Base-by-base conservation (phyloP, 37 sponge, comb jelly and placozoan species). In the Haliclona indistincta region DNA sequence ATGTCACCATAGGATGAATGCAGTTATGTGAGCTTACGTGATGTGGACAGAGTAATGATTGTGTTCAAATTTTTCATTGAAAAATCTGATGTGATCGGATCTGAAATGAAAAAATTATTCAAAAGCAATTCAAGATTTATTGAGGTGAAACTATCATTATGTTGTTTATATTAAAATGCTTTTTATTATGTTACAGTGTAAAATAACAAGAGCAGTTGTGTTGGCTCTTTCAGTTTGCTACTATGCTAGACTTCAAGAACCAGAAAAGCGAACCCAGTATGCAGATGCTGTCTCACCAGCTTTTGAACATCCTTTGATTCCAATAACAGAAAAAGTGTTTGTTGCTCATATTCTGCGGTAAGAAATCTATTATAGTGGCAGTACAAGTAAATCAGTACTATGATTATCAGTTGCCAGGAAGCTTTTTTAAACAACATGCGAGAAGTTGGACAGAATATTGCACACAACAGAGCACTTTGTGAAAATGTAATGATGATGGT, bases 401-500 rank as follows among this genome's bases (percentile, higher is more conserved):
- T 6, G 6, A 58, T 25, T 35, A 36, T 42, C 35, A 87, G 88
- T 0, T 79, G 79, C 62, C 87, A 91, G 63, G 70, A 73, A 13
- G 75, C 66, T 4, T 45, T 91, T 10, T 72, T 91, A 23, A 68
- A 82, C 41, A 76, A 81, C 28, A 75, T 91, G 77, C 63, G 70
- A 36, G n/a, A n/a, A n/a, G 73, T 91, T 64, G 80, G 76, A 26
- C 54, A 55, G 6, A 77, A 89, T 54, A 84, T 89, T 64, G 90
- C 85, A 38, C 42, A 47, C 44, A 89, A 89, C 68, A 67, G 63
- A 33, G 90, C 90, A 10, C 81, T 89, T 22, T 72, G 71, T 29
- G 90, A 89, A 65, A 89, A 89, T 75, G 78, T 89, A 4, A 85
- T 89, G 43, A 89, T 89, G 90, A 89, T 89, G 90, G 74, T 81